Conservation (phyloP, 1,140 invertebrate genomes). For the Pseudomyrmex cubaensis region DNA sequence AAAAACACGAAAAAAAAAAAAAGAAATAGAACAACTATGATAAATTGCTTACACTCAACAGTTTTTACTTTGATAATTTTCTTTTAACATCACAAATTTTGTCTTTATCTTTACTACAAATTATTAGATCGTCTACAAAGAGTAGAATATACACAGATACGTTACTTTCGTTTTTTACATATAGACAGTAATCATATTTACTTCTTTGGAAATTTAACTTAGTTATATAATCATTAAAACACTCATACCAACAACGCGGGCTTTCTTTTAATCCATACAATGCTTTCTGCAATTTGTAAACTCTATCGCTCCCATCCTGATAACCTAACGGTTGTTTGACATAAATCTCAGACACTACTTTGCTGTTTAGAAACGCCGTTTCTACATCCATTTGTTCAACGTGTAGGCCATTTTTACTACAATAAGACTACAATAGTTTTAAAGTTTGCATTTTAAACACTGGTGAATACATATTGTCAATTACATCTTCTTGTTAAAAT, state of each 20-base stretch:
- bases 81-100: not conserved
- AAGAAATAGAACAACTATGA: too few relatives aligned
- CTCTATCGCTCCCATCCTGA: not conserved
- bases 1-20: too few relatives aligned
- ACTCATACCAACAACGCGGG: constrained; percentile 67
- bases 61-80: not conserved
- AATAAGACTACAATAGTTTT: not conserved
- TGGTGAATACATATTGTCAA: constrained; percentile 26
- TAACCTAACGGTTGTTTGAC: constrained; percentile 17
- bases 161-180: not conserved
- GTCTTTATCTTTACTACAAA: constrained; percentile 49
- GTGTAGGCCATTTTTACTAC: not conserved
- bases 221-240: constrained; percentile 43
- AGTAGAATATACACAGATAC: constrained; percentile 14
- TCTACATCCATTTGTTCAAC: not conserved
- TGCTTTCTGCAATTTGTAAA: constrained; percentile 8
- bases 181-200: constrained; percentile 29
- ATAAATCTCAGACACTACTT: constrained; percentile 13
- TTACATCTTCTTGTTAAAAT: not conserved
- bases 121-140: constrained; percentile 63
- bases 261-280: constrained; percentile 39
- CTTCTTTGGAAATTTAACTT: constrained; percentile 6
- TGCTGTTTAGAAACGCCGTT: constrained; percentile 1
- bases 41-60: too few relatives aligned
- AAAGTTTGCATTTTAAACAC: constrained; percentile 20